Evolutionary conservation across 2,113 vertebrate species (phyloP), one percentile per base, ranked within the genome.

Genomic region (Dromaius novaehollandiae): DNA sequence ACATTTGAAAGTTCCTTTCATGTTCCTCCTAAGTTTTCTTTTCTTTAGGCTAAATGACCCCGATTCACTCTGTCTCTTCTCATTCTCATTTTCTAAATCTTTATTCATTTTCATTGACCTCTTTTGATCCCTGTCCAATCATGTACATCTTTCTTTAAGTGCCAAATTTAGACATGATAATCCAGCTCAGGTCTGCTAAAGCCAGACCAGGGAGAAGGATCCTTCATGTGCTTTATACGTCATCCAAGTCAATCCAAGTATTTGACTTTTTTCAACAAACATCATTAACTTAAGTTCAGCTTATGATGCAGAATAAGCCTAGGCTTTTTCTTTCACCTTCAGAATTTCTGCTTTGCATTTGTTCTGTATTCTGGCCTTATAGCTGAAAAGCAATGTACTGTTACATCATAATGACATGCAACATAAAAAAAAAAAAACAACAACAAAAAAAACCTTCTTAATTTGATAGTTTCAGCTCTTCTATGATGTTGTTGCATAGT

Each of bases 181-280:
- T 55, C 44, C 3, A 9, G 3, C 17, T 88, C 60, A 69, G 10
- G 8, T 13, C n/a, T 65, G 14, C 8, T 51, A 68, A 91, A 91
- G 3, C 26, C 40, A 79, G 26, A 3, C 0, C 83, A 40, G 6
- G 8, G 5, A 86, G 32, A 51, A 13, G 3, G 28, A 3, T 86
- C 19, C 32, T 70, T 75, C 11, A 13, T 10, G 1, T 30, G 2
- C 2, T 68, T 86, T 51, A 15, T 30, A 7, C 2, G 40, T 21
- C 10, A 50, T 51, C 56, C 1, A 38, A 38, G 38, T 38, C 38
- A 38, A 17, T 40, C 10, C 18, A 86, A 50, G 42, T 71, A 70
- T 80, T 25, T 89, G 15, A 46, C 4, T 2, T 40, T 22, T n/a
- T 46, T 56, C 17, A 48, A 60, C 5, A 75, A 75, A n/a, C 3